Base-by-base conservation (phyloP, 2,888 invertebrate genomes). In the Calephelis perditalis region DNA sequence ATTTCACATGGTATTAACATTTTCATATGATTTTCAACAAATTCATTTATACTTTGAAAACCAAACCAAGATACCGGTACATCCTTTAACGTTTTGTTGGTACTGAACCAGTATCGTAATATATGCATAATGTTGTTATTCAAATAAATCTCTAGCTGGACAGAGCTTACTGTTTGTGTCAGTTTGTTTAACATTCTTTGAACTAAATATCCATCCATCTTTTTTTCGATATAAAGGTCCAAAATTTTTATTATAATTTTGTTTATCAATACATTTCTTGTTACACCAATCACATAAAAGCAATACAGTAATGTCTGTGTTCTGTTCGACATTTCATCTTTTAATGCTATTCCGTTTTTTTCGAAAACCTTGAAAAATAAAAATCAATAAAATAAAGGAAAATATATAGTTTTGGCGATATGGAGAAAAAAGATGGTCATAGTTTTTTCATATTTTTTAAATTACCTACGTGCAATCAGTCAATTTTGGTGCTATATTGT, bases 261-360 rank as follows among this genome's bases (percentile, higher is more conserved):
- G 66, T 91, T 91, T 52, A 92, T 81, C 68, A 92, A 84, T 6
- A 82, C 78, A 45, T 86, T 86, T 68, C 89, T 92, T 3, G 85
- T 79, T 46, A 90, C 84, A 37, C 92, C 90, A 5, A 94, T 72
- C 10, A 91, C 82, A 12, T 88, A 82, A 64, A 92, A 87, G 43
- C 89, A 86, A 57, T 94, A 92, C 15, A 94, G 78, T 7, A 92
- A 89, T 49, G 92, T 92, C 0, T 91, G 80, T 1, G 92, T 92
- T 71, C 93, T 84, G 65, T 92, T 93, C 0, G 83, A 79, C 2
- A 82, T 81, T 78, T 95, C 94, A 70, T 94, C 94, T 64, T 84
- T 82, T 57, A 86, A 69, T 69, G 92, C 81, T 46, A 84, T 77
- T 60, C 85, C 81, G 47, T 77, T 79, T 57, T 78, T 70, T 44